Percentiles rank a stretch among this genome's conserved stretches.
Conservation (phyloP, 2,888 invertebrate genomes). For the Sipha maydis region DNA sequence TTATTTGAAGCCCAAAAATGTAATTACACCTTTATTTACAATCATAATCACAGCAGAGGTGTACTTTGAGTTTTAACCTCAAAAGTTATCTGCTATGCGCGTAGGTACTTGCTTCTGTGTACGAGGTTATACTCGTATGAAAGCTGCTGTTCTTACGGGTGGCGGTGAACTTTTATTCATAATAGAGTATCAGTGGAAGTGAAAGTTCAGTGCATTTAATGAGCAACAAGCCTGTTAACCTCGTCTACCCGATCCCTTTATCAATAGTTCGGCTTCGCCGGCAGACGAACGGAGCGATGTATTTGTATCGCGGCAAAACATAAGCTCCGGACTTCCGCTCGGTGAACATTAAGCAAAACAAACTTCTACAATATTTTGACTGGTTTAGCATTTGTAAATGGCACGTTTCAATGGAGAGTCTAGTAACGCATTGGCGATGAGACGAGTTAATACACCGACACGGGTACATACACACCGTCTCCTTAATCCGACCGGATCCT, state of each 20-base stretch:
- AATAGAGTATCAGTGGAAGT: too few species aligned
- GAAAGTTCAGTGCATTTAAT: too few species aligned
- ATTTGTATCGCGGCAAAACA: not conserved
- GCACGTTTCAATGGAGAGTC: slow-evolving; percentile 51
- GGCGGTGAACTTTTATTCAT: too few species aligned
- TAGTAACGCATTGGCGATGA: not conserved
- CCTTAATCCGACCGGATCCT: slow-evolving; percentile 23
- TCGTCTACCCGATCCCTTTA: not conserved
- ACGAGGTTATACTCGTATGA: too few species aligned
- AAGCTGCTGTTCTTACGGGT: too few species aligned
- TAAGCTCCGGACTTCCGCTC: slow-evolving; percentile 18
- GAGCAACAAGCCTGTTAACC: not conserved
- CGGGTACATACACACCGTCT: too few species aligned
- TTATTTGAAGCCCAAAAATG: too few species aligned
- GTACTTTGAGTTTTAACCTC: not conserved
- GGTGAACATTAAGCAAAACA: slow-evolving; percentile 19
- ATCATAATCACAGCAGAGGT: not conserved
- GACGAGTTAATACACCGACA: slow-evolving; percentile 24
- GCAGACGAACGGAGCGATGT: not conserved
- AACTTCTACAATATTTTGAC: not conserved
- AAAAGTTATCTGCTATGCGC: not conserved
- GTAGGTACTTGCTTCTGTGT: too few species aligned
- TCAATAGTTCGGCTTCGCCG: not conserved
- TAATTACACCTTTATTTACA: too few species aligned
- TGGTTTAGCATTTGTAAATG: slow-evolving; percentile 50